Evolutionary conservation across 2,888 invertebrate species (phyloP), one percentile per base, ranked within the genome.

Genomic region (Timandra comae): DNA sequence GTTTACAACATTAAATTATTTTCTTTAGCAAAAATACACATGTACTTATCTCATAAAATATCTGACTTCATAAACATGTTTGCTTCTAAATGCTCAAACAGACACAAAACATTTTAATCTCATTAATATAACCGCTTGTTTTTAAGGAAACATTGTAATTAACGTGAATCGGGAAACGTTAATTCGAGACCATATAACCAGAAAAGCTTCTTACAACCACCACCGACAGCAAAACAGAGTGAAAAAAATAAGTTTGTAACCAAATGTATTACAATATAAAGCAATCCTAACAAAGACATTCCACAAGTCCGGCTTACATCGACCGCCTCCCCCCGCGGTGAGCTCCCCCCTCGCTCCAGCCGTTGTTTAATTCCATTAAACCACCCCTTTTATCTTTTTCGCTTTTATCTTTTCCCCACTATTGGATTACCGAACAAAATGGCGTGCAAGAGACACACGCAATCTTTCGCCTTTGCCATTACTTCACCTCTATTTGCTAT

Each of bases 331-430:
- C 43, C 43, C 42, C 44, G 34, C 40, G 38, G n/a, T n/a, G n/a
- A n/a, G n/a, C n/a, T n/a, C n/a, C 41, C 34, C 33, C 43, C 33
- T 38, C 43, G 53, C 53, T 44, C 62, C 65, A 57, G 45, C 57
- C 68, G 66, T 74, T 80, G 78, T 81, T 82, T 85, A 81, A 85
- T 84, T 81, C 82, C 82, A 84, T 82, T 84, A 84, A 77, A 80
- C 70, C 79, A 79, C 79, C 78, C 81, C 78, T 81, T 81, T 78
- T 81, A 78, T 81, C 79, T 80, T 75, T 75, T 69, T 70, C 74
- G 72, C 76, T 79, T 80, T 79, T 82, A 81, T 81, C 78, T 78
- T 73, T 65, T 63, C 72, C 66, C 70, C 70, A 72, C 78, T 80
- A 82, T 81, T 78, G 77, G 77, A 82, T 82, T 82, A 78, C 78